These are phyloP conservation scores for Scomber scombrus DNA, from an alignment of 2,113 vertebrate genomes.

Conservation along the genomic window DNA sequence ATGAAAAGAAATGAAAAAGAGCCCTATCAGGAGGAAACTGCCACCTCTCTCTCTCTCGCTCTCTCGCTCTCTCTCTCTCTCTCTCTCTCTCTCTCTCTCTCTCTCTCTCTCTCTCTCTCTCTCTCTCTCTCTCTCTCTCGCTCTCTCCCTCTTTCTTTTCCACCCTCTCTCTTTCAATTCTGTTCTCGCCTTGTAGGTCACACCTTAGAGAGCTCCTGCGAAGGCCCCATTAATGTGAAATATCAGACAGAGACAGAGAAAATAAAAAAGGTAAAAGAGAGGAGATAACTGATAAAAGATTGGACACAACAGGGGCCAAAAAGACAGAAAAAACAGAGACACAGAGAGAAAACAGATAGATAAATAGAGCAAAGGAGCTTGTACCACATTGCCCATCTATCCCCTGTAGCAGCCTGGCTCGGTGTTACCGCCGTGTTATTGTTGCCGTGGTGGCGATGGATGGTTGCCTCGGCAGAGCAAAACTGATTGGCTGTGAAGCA, in stretches of 20 bases:
- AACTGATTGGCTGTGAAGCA: slow-evolving; percentile 74
- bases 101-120: slow-evolving; percentile 26
- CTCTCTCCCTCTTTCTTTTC: slow-evolving; percentile 1
- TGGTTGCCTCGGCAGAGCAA: slow-evolving; percentile 63
- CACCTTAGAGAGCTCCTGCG: slow-evolving; percentile 64
- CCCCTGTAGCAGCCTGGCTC: slow-evolving; percentile 58
- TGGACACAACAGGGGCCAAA: slow-evolving; percentile 24
- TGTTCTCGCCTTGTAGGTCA: slow-evolving; percentile 73
- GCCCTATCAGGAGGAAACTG: slow-evolving; percentile 60
- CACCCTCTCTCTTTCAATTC: slow-evolving; percentile 64
- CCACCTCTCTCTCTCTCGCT: slow-evolving; percentile 32
- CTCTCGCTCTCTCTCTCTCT: slow-evolving; percentile 19
- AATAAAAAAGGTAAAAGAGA: slow-evolving; percentile 41
- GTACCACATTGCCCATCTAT: slow-evolving; percentile 44
- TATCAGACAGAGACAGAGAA: slow-evolving; percentile 55
- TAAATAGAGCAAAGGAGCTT: slow-evolving; percentile 53
- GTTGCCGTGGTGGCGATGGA: slow-evolving; percentile 73
- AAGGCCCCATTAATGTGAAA: slow-evolving; percentile 70
- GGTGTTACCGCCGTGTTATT: slow-evolving; percentile 61
- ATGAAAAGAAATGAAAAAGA: slow-evolving; percentile 81
- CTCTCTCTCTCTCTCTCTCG: slow-evolving; percentile 14
- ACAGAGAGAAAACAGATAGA: slow-evolving; percentile 30
- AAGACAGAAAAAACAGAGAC: slow-evolving; percentile 17
- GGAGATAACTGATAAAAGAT: slow-evolving; percentile 59
- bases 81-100: slow-evolving; percentile 27